A percentile compares a stretch with the other conserved stretches of the same genome.
Evolutionary conservation across 2,113 vertebrate species (phyloP).

Genomic region (Blennius ocellaris): DNA sequence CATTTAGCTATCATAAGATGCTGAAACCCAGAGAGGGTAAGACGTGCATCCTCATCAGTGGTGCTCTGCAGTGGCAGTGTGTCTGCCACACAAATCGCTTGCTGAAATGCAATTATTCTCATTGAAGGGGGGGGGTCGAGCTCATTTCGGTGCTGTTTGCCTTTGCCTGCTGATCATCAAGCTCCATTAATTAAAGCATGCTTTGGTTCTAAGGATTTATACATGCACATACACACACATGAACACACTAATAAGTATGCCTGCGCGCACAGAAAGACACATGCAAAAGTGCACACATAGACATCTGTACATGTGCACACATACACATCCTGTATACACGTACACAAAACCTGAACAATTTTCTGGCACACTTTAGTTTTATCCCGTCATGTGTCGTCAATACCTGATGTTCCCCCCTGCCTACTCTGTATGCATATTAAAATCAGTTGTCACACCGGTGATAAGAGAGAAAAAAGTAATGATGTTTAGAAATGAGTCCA

Average conservation of each 20-base stretch:
- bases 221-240: slow-evolving; percentile 23
- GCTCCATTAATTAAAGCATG: slow-evolving; percentile 75
- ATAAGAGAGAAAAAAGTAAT: background rate
- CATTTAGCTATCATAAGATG: no score
- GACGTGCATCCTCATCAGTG: slow-evolving; percentile 32
- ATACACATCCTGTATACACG: background rate
- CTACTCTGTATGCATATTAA: slow-evolving; percentile 18
- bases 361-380: slow-evolving; percentile 46
- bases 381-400: slow-evolving; percentile 38
- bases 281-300: background rate
- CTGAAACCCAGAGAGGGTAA: slow-evolving; percentile 14
- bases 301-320: slow-evolving; percentile 2
- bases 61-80: slow-evolving; percentile 24
- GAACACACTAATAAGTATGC: background rate
- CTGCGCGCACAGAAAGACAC: background rate
- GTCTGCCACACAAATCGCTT: slow-evolving; percentile 67
- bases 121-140: slow-evolving; percentile 54
- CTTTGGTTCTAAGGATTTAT: slow-evolving; percentile 61
- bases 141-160: slow-evolving; percentile 72
- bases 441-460: slow-evolving; percentile 13
- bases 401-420: background rate
- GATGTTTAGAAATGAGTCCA: slow-evolving; percentile 7
- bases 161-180: slow-evolving; percentile 69
- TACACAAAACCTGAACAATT: slow-evolving; percentile 12
- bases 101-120: slow-evolving; percentile 72